Base-by-base conservation (phyloP, 30 jellyfish, hydroid and myxozoan species). In the Pelagia noctiluca region DNA sequence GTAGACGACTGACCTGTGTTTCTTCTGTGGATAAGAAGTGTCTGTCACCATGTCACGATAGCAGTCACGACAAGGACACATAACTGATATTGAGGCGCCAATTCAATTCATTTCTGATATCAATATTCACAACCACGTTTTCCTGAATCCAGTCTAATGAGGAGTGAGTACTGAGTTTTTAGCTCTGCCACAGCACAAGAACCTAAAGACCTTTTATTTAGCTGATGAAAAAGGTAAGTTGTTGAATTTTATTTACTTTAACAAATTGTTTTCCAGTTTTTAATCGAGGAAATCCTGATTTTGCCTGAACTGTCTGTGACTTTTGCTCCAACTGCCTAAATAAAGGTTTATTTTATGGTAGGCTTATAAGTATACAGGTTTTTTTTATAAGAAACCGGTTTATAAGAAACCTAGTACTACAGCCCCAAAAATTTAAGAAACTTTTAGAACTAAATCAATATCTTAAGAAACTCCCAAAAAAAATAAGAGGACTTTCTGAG, bases 1-100 rank as follows among this genome's bases (percentile, higher is more conserved):
- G 57, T 42, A 16, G 57, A 42, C 57, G 57, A 42, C 57, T 42
- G 57, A 42, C 57, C 16, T 42, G 57, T 42, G 57, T 42, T 42
- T 42, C 12, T 42, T 42, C 57, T 42, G 57, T 42, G 8, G 57
- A 42, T 42, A 42, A 42, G 57, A 42, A 42, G 57, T 42, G 57
- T 42, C 57, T 42, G 57, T 42, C 57, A 42, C 57, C 57, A 42
- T 42, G 57, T 42, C 57, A 42, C 57, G 12, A 42, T 42, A 42
- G 57, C 57, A 42, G 57, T 42, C 57, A 42, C 57, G 57, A 42
- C 57, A 16, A 42, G 57, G 57, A 42, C 57, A 42, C 57, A 42
- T 42, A 16, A 42, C 57, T 42, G 57, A 42, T 42, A 42, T 42
- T 42, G 57, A 42, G 57, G 57, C 57, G 57, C 57, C 57, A 42